These are phyloP conservation scores for Thera obeliscata DNA, from an alignment of 2,888 invertebrate species.

Conservation along the genomic window DNA sequence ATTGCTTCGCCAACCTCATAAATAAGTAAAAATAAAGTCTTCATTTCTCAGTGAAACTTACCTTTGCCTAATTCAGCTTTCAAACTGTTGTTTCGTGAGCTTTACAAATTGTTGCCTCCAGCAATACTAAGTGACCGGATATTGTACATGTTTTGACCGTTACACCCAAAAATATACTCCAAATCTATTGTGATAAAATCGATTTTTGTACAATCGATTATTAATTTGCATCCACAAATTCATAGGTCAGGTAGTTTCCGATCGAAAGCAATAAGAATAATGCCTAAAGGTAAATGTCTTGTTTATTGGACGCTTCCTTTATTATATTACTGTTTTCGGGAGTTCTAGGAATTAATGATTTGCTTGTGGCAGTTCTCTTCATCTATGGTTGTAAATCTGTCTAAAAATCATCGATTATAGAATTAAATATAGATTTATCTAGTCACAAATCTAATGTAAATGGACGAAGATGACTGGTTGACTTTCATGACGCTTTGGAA, in stretches of 20 bases:
- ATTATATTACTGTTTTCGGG: slow-evolving; percentile 50
- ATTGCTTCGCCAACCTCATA: slow-evolving; percentile 43
- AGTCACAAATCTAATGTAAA: neutral
- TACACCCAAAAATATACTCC: slow-evolving; percentile 39
- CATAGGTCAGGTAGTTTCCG: slow-evolving; percentile 77
- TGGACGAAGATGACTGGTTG: neutral
- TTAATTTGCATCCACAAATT: slow-evolving; percentile 77
- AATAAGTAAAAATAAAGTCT: slow-evolving; percentile 64
- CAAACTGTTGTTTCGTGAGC: slow-evolving; percentile 69
- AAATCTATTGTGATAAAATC: slow-evolving; percentile 35
- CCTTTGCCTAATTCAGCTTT: slow-evolving; percentile 75
- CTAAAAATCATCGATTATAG: neutral
- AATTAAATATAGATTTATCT: slow-evolving; percentile 1
- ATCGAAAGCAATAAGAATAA: slow-evolving; percentile 73
- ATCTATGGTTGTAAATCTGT: slow-evolving; percentile 19
- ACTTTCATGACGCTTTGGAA: neutral
- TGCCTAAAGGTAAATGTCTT: slow-evolving; percentile 66
- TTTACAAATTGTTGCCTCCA: slow-evolving; percentile 78
- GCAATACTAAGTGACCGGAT: slow-evolving; percentile 76
- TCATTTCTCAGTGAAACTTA: slow-evolving; percentile 65
- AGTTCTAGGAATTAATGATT: slow-evolving; percentile 33
- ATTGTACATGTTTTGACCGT: slow-evolving; percentile 53
- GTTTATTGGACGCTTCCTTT: slow-evolving; percentile 68
- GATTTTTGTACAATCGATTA: slow-evolving; percentile 32
- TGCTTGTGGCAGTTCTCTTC: slow-evolving; percentile 32